Evolutionary conservation across 2,113 vertebrate genomes (phyloP).

Genomic region (Ceyx margarethae): DNA sequence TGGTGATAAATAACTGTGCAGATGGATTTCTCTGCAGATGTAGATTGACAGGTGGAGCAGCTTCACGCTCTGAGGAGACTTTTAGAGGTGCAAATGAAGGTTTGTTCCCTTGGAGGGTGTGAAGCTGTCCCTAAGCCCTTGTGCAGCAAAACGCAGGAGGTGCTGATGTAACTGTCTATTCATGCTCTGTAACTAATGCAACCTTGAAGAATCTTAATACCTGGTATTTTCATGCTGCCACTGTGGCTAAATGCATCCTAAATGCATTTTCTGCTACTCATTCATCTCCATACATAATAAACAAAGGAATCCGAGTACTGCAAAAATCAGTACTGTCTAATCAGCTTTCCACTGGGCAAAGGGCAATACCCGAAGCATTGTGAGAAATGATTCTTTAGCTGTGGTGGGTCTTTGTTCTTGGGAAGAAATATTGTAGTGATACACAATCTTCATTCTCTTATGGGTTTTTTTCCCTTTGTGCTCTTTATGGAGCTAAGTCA

Average conservation of each 20-base stretch:
- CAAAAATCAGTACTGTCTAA: not conserved
- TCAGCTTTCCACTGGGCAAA: constrained; percentile 16
- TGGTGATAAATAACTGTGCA: constrained; percentile 26
- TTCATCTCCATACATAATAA: not conserved
- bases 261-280: not conserved
- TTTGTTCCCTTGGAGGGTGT: not conserved
- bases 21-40: not conserved
- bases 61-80: not conserved
- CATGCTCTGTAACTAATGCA: not conserved
- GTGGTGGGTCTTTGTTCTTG: not conserved
- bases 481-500: not conserved
- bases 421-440: not conserved
- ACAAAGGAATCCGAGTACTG: not conserved
- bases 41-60: constrained; percentile 23
- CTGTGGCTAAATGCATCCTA: not conserved
- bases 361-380: not conserved
- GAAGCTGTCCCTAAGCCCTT: not conserved
- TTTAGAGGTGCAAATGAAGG: constrained; percentile 32
- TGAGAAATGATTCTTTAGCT: not conserved
- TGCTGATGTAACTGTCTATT: constrained; percentile 24
- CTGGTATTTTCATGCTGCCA: constrained; percentile 7
- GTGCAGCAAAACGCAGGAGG: not conserved
- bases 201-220: constrained; percentile 1
- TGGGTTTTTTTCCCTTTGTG: not conserved
- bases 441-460: not conserved